Conservation (phyloP, 2,888 invertebrate species). For the Norana najaformis region DNA sequence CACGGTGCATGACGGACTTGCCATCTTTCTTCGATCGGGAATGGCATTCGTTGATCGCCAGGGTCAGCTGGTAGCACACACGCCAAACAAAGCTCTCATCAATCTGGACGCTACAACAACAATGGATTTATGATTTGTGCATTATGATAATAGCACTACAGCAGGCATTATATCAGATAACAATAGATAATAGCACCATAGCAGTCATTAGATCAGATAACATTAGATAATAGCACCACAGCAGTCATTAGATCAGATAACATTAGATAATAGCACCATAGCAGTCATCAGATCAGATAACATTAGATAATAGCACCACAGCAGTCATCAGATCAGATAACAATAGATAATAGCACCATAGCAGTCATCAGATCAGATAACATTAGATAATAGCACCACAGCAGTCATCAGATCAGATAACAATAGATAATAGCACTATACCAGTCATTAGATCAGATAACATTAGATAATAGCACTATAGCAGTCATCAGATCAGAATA, state of each 20-base stretch:
- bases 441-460: background rate
- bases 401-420: too few relatives aligned
- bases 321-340: too few relatives aligned
- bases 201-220: background rate
- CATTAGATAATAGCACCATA: too few relatives aligned
- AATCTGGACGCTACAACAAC: slow-evolving; percentile 61
- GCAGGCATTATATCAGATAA: background rate
- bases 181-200: background rate
- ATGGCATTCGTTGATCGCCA: slow-evolving; percentile 68
- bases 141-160: too few relatives aligned
- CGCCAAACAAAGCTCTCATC: slow-evolving; percentile 71
- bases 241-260: too few relatives aligned
- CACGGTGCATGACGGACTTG: slow-evolving; percentile 66
- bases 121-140: background rate
- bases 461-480: background rate
- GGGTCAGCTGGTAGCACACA: slow-evolving; percentile 66
- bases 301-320: background rate
- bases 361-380: background rate
- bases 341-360: too few relatives aligned
- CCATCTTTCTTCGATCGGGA: slow-evolving; percentile 55
- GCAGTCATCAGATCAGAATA: too few relatives aligned
- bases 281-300: background rate
- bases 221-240: background rate
- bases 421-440: too few relatives aligned
- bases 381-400: background rate